phyloP scores from a whole-genome alignment of 1,140 invertebrate genomes.

The Caerostris extrusa region DNA sequence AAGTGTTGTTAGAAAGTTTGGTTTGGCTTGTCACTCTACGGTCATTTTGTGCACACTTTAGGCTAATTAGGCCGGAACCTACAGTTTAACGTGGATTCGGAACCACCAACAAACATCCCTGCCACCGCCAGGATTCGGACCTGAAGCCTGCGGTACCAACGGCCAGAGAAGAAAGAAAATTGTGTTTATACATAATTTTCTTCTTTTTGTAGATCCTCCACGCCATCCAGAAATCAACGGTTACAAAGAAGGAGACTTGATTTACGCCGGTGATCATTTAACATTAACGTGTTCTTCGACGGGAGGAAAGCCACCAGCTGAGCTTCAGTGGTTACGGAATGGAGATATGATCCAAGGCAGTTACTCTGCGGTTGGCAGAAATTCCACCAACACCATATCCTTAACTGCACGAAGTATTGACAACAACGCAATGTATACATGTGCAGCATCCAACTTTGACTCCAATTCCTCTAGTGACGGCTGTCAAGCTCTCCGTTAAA shows the following conservation, averaged over 20 bases:
- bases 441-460: constrained; percentile 96
- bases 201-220: constrained; percentile 89
- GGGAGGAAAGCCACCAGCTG: constrained; percentile 92
- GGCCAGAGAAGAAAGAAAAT: no score
- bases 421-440: constrained; percentile 95
- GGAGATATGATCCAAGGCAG: constrained; percentile 85
- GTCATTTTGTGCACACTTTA: no score
- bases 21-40: no score
- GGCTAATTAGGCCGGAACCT: no score
- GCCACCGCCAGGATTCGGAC: no score
- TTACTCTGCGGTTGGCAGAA: constrained; percentile 89
- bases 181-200: not conserved
- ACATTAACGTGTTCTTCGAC: constrained; percentile 94
- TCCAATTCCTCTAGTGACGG: constrained; percentile 88
- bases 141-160: no score
- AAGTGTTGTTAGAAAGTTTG: no score
- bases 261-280: constrained; percentile 91
- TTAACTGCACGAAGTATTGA: constrained; percentile 93
- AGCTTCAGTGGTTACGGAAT: constrained; percentile 78
- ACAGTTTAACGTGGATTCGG: no score
- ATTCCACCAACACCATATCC: constrained; percentile 91
- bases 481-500: constrained; percentile 83
- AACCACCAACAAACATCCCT: no score
- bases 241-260: constrained; percentile 89
- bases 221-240: constrained; percentile 93